Percentiles rank a stretch among this genome's conserved stretches.
These are phyloP conservation scores for Copidosoma floridanum DNA, from an alignment of 1,140 invertebrate species.

Conservation along the genomic window DNA sequence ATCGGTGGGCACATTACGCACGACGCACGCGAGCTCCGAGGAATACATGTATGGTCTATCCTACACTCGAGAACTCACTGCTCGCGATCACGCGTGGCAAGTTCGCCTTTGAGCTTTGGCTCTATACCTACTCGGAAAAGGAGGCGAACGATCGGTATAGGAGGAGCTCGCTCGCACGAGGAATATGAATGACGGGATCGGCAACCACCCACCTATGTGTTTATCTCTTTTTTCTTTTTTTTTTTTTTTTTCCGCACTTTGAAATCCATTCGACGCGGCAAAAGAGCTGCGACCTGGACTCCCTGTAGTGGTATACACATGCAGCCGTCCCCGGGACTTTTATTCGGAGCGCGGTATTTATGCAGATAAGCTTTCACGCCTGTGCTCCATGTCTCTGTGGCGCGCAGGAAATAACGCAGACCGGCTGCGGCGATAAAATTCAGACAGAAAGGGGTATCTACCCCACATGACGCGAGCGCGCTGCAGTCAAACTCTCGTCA, in stretches of 20 bases:
- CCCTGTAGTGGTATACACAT: background rate
- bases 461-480: too few relatives aligned
- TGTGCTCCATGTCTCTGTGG: too few relatives aligned
- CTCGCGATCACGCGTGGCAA: background rate
- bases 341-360: constrained; percentile 15
- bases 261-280: background rate
- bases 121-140: background rate
- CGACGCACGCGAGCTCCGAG: too few relatives aligned
- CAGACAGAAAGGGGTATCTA: too few relatives aligned
- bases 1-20: too few relatives aligned
- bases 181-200: constrained; percentile 9
- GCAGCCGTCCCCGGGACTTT: constrained; percentile 3
- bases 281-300: background rate
- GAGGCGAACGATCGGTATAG: background rate
- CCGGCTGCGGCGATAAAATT: constrained; percentile 8
- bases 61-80: too few relatives aligned
- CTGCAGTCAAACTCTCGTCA: background rate
- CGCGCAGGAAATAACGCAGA: too few relatives aligned
- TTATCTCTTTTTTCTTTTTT: too few relatives aligned
- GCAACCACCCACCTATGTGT: too few relatives aligned
- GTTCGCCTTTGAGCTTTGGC: background rate
- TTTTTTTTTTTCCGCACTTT: too few relatives aligned
- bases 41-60: too few relatives aligned
- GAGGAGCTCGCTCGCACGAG: background rate
- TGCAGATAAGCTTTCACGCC: too few relatives aligned